Evolutionary conservation across 2,888 invertebrate species (phyloP), one percentile per base, ranked within the genome.

Genomic region (Nomada fucata): DNA sequence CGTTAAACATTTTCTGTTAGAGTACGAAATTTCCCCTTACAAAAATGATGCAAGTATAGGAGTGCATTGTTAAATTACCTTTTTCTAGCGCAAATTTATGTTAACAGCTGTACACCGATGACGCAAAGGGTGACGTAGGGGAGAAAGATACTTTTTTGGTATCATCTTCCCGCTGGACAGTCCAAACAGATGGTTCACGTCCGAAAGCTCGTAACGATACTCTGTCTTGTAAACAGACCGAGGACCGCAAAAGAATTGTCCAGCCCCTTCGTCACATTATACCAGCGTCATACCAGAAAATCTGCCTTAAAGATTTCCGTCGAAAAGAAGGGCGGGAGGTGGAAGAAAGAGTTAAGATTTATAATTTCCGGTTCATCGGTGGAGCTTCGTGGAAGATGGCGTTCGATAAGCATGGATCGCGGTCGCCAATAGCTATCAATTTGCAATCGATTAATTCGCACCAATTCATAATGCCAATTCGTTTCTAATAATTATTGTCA

Each of bases 191-290:
- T 91, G 91, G 90, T 89, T 89, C 88, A 85, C 89, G 87, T 91
- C 90, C 86, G 86, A 89, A 86, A 87, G 89, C 90, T 91, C 91
- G 91, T 91, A 91, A 91, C 89, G 91, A 91, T 91, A 90, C 90
- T 91, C 89, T 83, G 87, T 90, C 86, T 89, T 89, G 79, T 92
- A 92, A 92, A 92, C 91, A 92, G 59, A 67, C 44, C 55, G 65
- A 42, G n/a, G 50, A 73, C 75, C 64, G 88, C n/a, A 63, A 79
- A 89, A 88, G 82, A 83, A 88, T 87, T 86, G 86, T 47, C 71
- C 85, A 29, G 63, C 42, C 3, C 13, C 47, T 44, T 60, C 57
- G 42, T 76, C 61, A 50, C 2, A 57, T 7, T 18, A n/a, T 23
- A 53, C 36, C 59, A 10, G 36, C 57, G 36, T 50, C 50, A n/a